Percentiles rank a stretch among this genome's conserved stretches.
Conservation (phyloP, 2,888 invertebrate genomes). For the Idaea dimidiata region DNA sequence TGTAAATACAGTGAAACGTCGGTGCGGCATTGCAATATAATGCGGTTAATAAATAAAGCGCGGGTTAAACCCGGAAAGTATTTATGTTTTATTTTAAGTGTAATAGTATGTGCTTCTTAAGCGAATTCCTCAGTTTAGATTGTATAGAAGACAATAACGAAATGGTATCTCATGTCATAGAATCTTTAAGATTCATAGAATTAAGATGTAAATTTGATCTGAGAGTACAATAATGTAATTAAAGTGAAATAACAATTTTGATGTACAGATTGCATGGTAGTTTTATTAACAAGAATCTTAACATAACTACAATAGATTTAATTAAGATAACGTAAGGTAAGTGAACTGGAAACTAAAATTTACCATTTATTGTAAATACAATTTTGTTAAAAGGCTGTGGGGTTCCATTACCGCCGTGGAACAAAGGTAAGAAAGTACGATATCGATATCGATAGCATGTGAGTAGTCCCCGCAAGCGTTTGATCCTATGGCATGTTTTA, state of each 20-base stretch:
- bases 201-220: neutral
- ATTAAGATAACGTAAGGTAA: neutral
- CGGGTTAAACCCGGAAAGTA: too few relatives aligned
- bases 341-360: neutral
- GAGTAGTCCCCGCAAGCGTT: too few relatives aligned
- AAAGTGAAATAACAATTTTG: neutral
- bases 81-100: too few relatives aligned
- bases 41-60: too few relatives aligned
- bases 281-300: neutral
- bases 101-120: neutral
- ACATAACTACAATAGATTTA: neutral
- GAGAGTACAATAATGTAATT: neutral
- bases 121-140: slow-evolving; percentile 3
- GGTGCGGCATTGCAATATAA: too few relatives aligned
- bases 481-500: too few relatives aligned
- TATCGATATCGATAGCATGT: too few relatives aligned
- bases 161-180: slow-evolving; percentile 4
- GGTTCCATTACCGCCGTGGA: too few relatives aligned
- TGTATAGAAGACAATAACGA: slow-evolving; percentile 7
- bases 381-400: too few relatives aligned
- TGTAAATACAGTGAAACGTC: too few relatives aligned
- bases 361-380: neutral
- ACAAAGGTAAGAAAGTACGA: too few relatives aligned
- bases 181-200: neutral
- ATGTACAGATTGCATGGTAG: neutral